These are phyloP conservation scores for Tuta absoluta DNA, from an alignment of 2,888 invertebrate genomes.

Conservation along the genomic window DNA sequence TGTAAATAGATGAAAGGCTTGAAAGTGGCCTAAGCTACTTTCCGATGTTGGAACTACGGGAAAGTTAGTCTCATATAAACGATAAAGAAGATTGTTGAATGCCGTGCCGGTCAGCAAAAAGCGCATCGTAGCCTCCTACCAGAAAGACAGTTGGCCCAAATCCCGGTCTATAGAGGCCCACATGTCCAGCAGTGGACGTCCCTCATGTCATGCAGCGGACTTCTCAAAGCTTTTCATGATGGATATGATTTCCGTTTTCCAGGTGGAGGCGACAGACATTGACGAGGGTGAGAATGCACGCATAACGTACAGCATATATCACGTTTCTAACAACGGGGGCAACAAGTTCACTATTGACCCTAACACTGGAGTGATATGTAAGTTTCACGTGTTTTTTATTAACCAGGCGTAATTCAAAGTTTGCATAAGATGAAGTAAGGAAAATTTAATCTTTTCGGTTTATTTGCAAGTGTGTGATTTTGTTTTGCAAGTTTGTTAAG, in stretches of 20 bases:
- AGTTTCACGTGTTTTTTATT: slow-evolving; percentile 41
- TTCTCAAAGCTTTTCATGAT: neutral
- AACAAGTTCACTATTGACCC: slow-evolving; percentile 93
- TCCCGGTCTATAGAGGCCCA: too few species aligned
- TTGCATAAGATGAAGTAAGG: neutral
- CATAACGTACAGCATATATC: slow-evolving; percentile 91
- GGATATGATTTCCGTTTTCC: slow-evolving; percentile 32
- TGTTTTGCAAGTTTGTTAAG: neutral
- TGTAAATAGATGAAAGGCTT: too few species aligned
- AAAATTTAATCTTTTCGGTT: neutral
- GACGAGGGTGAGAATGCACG: slow-evolving; percentile 93
- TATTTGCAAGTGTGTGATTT: neutral
- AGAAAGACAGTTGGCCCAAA: too few species aligned
- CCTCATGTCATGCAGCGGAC: too few species aligned
- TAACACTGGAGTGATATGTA: slow-evolving; percentile 86
- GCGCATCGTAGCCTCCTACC: too few species aligned
- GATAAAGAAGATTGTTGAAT: too few species aligned
- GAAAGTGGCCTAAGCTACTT: too few species aligned
- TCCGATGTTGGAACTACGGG: too few species aligned
- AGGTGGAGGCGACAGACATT: slow-evolving; percentile 91
- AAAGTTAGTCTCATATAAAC: too few species aligned
- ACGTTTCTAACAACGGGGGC: slow-evolving; percentile 94
- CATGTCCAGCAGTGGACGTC: too few species aligned
- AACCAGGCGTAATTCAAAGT: neutral
- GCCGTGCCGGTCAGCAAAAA: too few species aligned